These are phyloP conservation scores for Saturnia japonica DNA, from an alignment of 2,888 invertebrate genomes.

Conservation along the genomic window DNA sequence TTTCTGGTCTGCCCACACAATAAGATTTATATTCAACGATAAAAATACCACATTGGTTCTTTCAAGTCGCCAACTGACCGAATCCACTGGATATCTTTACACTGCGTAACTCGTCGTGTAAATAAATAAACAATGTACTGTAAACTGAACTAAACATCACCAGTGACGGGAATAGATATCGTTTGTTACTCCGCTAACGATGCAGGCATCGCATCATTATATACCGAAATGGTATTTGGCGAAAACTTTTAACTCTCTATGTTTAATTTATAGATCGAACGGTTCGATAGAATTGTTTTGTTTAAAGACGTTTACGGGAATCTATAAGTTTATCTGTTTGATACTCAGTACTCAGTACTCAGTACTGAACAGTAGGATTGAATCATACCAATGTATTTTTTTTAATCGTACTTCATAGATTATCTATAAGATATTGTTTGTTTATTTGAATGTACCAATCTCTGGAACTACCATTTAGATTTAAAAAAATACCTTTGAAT, in stretches of 20 bases:
- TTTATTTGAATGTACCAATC: too few relatives aligned
- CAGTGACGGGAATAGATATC: slow-evolving; percentile 4
- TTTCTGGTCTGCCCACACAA: slow-evolving; percentile 63
- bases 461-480: too few relatives aligned
- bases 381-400: not conserved
- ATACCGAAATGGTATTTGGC: slow-evolving; percentile 16
- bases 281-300: not conserved
- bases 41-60: slow-evolving; percentile 69
- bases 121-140: slow-evolving; percentile 49
- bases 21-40: slow-evolving; percentile 70
- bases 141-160: slow-evolving; percentile 17
- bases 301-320: slow-evolving; percentile 13
- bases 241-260: slow-evolving; percentile 15
- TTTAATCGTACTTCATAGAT: not conserved
- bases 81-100: slow-evolving; percentile 37
- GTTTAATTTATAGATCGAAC: not conserved
- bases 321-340: not conserved
- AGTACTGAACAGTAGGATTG: not conserved
- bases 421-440: not conserved
- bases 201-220: slow-evolving; percentile 12
- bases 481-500: too few relatives aligned
- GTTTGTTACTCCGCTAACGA: slow-evolving; percentile 21
- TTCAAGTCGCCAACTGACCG: slow-evolving; percentile 53
- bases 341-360: not conserved
- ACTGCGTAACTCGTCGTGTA: slow-evolving; percentile 35